phyloP scores from a whole-genome alignment of 2,113 vertebrate species.

The Cyprinodon brontotheroides region DNA sequence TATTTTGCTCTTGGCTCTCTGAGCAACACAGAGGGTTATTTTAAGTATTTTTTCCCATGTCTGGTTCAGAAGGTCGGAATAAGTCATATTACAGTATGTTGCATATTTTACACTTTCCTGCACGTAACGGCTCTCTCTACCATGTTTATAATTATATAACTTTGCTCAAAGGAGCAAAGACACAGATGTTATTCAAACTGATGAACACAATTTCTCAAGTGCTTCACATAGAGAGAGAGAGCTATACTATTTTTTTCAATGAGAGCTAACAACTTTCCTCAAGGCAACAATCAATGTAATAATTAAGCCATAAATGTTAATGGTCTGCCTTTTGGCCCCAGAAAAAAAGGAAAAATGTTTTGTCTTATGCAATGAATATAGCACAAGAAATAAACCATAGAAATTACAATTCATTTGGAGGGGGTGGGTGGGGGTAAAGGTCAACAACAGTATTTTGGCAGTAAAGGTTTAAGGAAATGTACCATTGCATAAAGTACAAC shows the following conservation, averaged over 20 bases:
- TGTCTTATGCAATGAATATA: too few relatives aligned
- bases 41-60: conserved; percentile 26
- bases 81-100: conserved; percentile 25
- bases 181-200: conserved; percentile 35
- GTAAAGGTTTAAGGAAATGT: too few relatives aligned
- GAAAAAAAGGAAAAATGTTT: too few relatives aligned
- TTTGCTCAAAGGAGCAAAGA: conserved; percentile 26
- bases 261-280: too few relatives aligned
- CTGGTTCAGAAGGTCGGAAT: conserved; percentile 27
- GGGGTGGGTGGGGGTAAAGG: too few relatives aligned
- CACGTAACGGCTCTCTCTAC: conserved; percentile 7
- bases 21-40: conserved; percentile 42
- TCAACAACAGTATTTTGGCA: too few relatives aligned
- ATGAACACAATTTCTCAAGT: conserved; percentile 13
- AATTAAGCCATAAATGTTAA: too few relatives aligned
- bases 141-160: conserved; percentile 50
- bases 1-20: conserved; percentile 12
- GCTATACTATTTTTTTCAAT: background rate
- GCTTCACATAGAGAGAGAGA: background rate
- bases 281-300: too few relatives aligned
- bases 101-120: conserved; percentile 24
- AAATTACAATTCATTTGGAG: too few relatives aligned
- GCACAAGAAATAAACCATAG: too few relatives aligned
- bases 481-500: too few relatives aligned
- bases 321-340: too few relatives aligned